Conservation (phyloP, 1,140 invertebrate species). For the Ostrea denselamellosa region DNA sequence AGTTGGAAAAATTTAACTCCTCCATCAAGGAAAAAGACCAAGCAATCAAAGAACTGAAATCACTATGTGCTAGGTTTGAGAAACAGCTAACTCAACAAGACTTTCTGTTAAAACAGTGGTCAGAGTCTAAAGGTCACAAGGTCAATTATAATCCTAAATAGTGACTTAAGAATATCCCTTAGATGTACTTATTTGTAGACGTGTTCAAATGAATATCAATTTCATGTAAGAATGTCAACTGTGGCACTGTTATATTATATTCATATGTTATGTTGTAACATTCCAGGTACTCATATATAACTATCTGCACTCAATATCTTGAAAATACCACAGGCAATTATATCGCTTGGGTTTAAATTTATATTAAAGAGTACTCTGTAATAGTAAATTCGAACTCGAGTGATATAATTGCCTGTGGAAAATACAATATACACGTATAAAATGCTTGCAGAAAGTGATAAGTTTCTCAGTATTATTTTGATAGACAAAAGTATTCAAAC, state of each 20-base stretch:
- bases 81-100: slow-evolving; percentile 67
- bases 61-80: slow-evolving; percentile 63
- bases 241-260: not conserved
- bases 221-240: not conserved
- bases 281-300: not conserved
- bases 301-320: not conserved
- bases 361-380: too few species aligned
- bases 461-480: too few species aligned
- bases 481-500: too few species aligned
- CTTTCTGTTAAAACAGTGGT: slow-evolving; percentile 63
- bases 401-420: too few species aligned
- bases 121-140: slow-evolving; percentile 67
- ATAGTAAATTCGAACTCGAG: too few species aligned
- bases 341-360: too few species aligned
- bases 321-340: too few species aligned
- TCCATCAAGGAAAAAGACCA: slow-evolving; percentile 63
- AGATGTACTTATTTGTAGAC: not conserved
- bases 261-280: not conserved
- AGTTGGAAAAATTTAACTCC: slow-evolving; percentile 57
- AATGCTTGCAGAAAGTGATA: too few species aligned
- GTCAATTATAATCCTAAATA: slow-evolving; percentile 50
- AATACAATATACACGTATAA: too few species aligned
- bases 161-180: not conserved
- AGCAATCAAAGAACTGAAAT: slow-evolving; percentile 65
- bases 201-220: not conserved